Conservation (phyloP, 53 echinoderm and acorn worm genomes). For the Echinometra lucunter region DNA sequence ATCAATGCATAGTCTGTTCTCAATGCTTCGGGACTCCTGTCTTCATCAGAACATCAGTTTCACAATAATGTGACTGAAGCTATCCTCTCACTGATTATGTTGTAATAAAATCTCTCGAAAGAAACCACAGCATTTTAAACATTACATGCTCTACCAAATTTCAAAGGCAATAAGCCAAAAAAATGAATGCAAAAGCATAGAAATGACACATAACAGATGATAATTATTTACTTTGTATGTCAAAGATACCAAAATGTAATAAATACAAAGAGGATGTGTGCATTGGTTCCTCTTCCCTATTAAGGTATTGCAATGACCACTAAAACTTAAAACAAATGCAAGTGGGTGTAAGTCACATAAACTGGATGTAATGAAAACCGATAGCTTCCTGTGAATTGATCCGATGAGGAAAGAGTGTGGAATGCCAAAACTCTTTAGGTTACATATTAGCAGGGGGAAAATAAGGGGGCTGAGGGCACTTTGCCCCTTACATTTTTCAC, state of each 20-base stretch:
- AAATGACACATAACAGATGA: too few relatives aligned
- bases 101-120: too few relatives aligned
- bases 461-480: neutral
- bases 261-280: neutral
- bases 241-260: neutral
- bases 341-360: neutral
- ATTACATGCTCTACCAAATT: too few relatives aligned
- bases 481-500: neutral
- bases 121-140: too few relatives aligned
- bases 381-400: conserved; percentile 35
- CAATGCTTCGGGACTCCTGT: too few relatives aligned
- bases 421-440: neutral
- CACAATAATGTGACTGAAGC: too few relatives aligned
- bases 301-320: conserved; percentile 9
- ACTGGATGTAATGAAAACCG: conserved; percentile 29
- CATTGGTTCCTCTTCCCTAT: neutral
- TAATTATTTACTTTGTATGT: too few relatives aligned
- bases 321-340: neutral
- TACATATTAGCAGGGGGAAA: neutral
- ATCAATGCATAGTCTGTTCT: too few relatives aligned
- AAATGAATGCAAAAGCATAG: too few relatives aligned
- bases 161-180: too few relatives aligned
- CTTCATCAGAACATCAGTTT: too few relatives aligned
- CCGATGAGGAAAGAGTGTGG: neutral
- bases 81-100: too few relatives aligned